Evolutionary conservation across 2,113 vertebrate genomes (phyloP).

Genomic region (Epinephelus fuscoguttatus): DNA sequence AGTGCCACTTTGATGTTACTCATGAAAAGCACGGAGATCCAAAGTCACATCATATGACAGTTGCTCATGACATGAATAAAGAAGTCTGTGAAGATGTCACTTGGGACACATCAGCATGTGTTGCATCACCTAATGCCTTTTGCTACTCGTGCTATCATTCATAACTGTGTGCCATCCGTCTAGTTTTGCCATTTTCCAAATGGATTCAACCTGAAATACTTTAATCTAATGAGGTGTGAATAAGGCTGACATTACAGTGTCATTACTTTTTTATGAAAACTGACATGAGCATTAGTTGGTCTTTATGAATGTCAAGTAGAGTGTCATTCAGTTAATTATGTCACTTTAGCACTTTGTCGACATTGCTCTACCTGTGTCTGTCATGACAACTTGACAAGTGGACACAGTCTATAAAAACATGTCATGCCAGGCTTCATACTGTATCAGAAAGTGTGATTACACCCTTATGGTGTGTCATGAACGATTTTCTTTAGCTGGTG

Average conservation of each 20-base stretch:
- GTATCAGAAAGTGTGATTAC: neutral
- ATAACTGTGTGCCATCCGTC: neutral
- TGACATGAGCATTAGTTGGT: slow-evolving; percentile 5
- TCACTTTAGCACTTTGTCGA: neutral
- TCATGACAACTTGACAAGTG: neutral
- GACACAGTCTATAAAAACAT: neutral
- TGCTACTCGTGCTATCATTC: neutral
- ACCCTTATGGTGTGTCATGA: neutral
- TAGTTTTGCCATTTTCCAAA: neutral
- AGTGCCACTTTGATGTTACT: slow-evolving; percentile 27
- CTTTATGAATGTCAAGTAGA: slow-evolving; percentile 1
- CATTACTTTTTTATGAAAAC: slow-evolving; percentile 25
- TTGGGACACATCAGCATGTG: neutral
- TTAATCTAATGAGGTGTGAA: slow-evolving; percentile 27
- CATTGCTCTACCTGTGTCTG: neutral
- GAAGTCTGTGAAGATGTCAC: slow-evolving; percentile 24
- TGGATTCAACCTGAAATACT: slow-evolving; percentile 4
- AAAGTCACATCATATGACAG: slow-evolving; percentile 11
- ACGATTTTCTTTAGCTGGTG: neutral
- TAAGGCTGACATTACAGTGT: neutral
- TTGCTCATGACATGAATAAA: slow-evolving; percentile 7
- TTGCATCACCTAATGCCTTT: neutral
- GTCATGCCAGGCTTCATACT: neutral
- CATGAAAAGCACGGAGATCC: slow-evolving; percentile 18
- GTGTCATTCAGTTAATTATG: slow-evolving; percentile 9